Percentiles rank a stretch among this genome's conserved stretches.
Evolutionary conservation across 2,113 vertebrate genomes (phyloP).

Genomic region (Setophaga petechia): DNA sequence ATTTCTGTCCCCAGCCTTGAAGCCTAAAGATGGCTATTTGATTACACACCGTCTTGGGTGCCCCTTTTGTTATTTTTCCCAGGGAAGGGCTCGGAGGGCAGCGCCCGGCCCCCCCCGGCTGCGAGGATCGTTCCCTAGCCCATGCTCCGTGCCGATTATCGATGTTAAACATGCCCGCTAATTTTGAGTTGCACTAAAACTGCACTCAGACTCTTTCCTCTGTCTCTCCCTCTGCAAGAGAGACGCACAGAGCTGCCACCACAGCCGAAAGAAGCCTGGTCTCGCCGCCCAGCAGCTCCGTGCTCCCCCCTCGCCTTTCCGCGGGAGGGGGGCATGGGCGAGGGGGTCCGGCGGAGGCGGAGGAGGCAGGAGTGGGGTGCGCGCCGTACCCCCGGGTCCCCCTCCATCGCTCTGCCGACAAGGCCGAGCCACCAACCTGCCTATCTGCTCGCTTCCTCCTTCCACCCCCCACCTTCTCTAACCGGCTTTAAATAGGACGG

Average conservation of each 20-base stretch:
- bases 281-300: background rate
- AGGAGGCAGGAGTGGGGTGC: constrained; percentile 1
- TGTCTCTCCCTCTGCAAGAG: constrained; percentile 48
- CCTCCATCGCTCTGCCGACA: constrained; percentile 74
- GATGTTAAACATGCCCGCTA: constrained; percentile 94
- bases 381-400: constrained; percentile 75
- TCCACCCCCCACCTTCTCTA: constrained; percentile 65
- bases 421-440: constrained; percentile 86
- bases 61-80: constrained; percentile 79
- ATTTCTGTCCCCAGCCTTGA: constrained; percentile 86
- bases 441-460: constrained; percentile 63
- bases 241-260: constrained; percentile 16
- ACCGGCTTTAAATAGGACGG: constrained; percentile 63
- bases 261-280: constrained; percentile 45
- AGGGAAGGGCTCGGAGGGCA: constrained; percentile 70
- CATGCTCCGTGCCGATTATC: constrained; percentile 87
- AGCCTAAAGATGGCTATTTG: constrained; percentile 91
- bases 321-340: background rate
- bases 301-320: background rate
- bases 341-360: background rate
- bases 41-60: constrained; percentile 81
- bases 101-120: constrained; percentile 72
- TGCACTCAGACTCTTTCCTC: constrained; percentile 80
- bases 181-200: constrained; percentile 93
- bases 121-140: constrained; percentile 78